phyloP scores from a whole-genome alignment of 2,888 invertebrate species.

The Julus scanicus region DNA sequence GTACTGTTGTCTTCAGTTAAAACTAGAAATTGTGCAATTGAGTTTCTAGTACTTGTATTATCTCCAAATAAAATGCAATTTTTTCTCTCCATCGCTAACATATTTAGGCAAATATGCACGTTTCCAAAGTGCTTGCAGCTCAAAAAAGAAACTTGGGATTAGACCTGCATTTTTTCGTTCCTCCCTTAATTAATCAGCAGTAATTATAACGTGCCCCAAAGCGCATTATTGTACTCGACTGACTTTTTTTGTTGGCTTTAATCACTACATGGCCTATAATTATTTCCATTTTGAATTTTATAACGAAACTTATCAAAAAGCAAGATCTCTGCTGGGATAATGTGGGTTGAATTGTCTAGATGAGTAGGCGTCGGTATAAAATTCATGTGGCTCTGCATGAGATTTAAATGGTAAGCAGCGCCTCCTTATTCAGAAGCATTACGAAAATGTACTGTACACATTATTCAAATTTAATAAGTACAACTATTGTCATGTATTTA shows the following conservation, averaged over 20 bases:
- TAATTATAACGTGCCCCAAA: conserved; percentile 30
- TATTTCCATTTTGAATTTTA: conserved; percentile 10
- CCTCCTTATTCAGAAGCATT: too few species aligned
- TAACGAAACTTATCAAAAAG: conserved; percentile 30
- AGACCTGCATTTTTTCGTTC: neutral
- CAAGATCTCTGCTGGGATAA: neutral
- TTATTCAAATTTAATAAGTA: too few species aligned
- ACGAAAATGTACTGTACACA: too few species aligned
- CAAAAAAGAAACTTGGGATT: conserved; percentile 1
- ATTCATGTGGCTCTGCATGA: neutral
- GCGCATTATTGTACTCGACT: conserved; percentile 37
- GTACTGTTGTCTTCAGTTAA: neutral
- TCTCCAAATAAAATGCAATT: neutral
- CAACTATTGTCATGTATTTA: too few species aligned
- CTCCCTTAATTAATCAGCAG: conserved; percentile 27
- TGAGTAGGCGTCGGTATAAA: neutral
- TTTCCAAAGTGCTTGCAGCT: neutral
- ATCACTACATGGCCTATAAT: conserved; percentile 35
- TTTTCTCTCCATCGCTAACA: neutral
- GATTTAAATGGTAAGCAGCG: too few species aligned
- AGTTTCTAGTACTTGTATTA: neutral
- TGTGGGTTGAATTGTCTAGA: neutral
- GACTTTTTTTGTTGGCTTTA: neutral
- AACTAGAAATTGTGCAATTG: neutral
- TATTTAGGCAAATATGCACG: neutral